Evolutionary conservation across 2,113 vertebrate species (phyloP), one percentile per base, ranked within the genome.

Genomic region (Helogale parvula): DNA sequence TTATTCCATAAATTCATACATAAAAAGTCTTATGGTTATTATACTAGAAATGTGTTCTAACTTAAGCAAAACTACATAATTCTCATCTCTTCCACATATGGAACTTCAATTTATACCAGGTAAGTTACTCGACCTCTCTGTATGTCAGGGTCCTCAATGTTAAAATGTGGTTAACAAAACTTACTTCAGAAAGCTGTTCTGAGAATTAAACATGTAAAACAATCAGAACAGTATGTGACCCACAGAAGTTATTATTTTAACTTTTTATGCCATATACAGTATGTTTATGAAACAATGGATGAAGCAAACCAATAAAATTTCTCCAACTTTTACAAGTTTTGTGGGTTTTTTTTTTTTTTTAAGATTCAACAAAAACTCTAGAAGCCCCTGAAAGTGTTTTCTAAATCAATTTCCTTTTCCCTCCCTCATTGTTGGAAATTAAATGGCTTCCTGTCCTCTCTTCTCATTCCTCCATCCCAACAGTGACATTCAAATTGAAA

Each of bases 241-340:
- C 19, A 86, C 9, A 87, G 27, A 8, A 77, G 72, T 77, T 74
- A 38, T 45, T 90, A 86, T 54, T 79, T 63, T 89, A 72, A 79
- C 50, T 71, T 60, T 81, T 74, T 15, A 81, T 68, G 7, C 27
- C 54, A 27, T 14, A 27, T 74, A 25, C 12, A 77, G 35, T 54
- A 25, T 52, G 60, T 52, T 52, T 88, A 65, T 27, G 35, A 93
- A 91, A 91, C 31, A 72, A 31, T 21, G 52, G 4, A 45, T 88
- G 29, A 97, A 94, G n/a, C 31, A 29, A 90, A 68, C 15, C 50
- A 86, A 35, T 50, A 90, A 85, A 17, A 95, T 91, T 85, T 47
- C 41, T 91, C 52, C 83, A 77, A 87, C 50, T 94, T 88, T 93
- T 63, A 31, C 25, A 79, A 15, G 5, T 33, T 71, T 71, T 63